Percentiles rank a stretch among this genome's conserved stretches.
These are phyloP conservation scores for Guaruba guarouba DNA, from an alignment of 2,113 vertebrate genomes.

Conservation along the genomic window DNA sequence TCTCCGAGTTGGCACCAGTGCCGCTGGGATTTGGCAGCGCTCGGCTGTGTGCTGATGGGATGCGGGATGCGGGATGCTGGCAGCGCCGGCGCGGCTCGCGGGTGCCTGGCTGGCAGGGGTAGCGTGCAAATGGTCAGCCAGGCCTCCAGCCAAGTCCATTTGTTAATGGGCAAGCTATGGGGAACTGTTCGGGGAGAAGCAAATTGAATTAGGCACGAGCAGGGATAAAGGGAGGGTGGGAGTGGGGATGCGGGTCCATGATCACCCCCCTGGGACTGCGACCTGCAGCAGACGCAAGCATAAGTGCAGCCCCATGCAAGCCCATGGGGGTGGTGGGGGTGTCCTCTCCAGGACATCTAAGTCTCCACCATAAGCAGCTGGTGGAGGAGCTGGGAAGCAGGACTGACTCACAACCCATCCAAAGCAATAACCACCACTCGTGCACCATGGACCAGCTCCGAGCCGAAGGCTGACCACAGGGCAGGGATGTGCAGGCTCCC, in stretches of 20 bases:
- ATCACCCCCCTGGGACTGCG: neutral
- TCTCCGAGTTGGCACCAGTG: constrained; percentile 22
- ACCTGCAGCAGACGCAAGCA: fast-evolving
- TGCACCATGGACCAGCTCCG: neutral
- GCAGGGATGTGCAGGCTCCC: neutral
- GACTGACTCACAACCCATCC: neutral
- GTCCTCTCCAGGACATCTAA: neutral
- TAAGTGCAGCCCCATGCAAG: neutral
- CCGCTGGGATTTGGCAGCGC: neutral
- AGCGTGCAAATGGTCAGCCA: neutral
- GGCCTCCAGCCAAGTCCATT: neutral
- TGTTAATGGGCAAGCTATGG: constrained; percentile 1
- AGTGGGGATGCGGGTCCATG: neutral
- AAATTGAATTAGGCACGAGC: neutral
- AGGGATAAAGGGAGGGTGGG: neutral
- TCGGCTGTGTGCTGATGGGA: neutral
- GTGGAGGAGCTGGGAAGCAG: neutral
- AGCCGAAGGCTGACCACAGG: neutral
- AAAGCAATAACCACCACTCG: neutral
- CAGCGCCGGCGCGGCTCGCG: neutral
- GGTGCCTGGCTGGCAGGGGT: neutral
- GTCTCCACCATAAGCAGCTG: neutral
- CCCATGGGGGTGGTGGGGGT: neutral
- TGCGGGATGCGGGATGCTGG: neutral
- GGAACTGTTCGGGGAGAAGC: neutral